These are phyloP conservation scores for Tangara arthus DNA, from an alignment of 2,797 vertebrate species.

Conservation along the genomic window DNA sequence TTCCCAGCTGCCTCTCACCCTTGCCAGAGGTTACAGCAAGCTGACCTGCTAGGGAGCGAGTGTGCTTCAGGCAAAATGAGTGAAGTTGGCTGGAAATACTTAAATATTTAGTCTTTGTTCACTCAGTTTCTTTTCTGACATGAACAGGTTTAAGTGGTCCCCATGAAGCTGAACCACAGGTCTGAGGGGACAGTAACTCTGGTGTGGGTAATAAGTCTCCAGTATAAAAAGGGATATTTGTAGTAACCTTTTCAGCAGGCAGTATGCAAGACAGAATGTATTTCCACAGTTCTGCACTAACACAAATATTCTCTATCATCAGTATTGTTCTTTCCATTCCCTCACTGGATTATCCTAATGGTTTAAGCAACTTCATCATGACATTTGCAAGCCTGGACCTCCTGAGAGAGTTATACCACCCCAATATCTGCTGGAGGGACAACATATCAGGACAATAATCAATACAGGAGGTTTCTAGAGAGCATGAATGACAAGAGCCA, in stretches of 20 bases:
- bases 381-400: background rate
- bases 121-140: background rate
- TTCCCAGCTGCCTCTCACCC: slow-evolving; percentile 30
- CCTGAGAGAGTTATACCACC: background rate
- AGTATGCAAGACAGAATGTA: background rate
- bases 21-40: slow-evolving; percentile 36
- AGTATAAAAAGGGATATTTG: background rate
- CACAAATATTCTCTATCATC: background rate
- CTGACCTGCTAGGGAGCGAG: background rate
- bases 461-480: background rate
- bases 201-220: background rate
- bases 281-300: background rate
- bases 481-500: background rate
- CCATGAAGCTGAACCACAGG: background rate
- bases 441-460: background rate
- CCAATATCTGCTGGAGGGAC: background rate
- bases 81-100: background rate
- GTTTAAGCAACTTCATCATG: background rate
- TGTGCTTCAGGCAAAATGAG: background rate
- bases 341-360: background rate
- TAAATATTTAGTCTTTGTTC: background rate
- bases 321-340: background rate
- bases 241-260: background rate
- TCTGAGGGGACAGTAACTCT: background rate
- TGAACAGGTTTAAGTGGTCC: background rate